Conservation (phyloP, 2,888 invertebrate species). For the Ceraclea dissimilis region DNA sequence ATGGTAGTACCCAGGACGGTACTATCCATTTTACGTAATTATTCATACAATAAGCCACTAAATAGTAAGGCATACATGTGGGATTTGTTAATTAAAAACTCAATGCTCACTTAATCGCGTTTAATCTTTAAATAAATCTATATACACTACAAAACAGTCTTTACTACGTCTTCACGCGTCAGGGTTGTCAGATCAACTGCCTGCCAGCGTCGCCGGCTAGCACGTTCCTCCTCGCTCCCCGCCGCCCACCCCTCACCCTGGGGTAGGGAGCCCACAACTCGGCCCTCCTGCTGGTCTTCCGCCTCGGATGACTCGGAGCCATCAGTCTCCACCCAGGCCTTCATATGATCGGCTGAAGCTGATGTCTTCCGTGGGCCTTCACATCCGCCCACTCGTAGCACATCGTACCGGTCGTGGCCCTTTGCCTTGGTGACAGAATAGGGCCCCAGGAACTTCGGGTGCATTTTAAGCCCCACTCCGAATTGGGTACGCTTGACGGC, state of each 20-base stretch:
- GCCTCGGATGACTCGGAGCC: background rate
- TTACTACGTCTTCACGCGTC: too few species aligned
- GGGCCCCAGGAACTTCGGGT: constrained; percentile 32
- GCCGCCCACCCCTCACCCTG: background rate
- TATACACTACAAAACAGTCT: too few species aligned
- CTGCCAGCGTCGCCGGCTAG: background rate
- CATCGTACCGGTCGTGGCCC: constrained; percentile 31
- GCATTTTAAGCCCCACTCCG: constrained; percentile 31
- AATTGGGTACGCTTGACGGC: constrained; percentile 33
- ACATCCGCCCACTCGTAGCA: constrained; percentile 27
- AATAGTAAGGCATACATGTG: too few species aligned
- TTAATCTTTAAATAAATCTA: too few species aligned
- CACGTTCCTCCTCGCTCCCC: background rate
- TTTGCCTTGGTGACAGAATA: constrained; percentile 28
- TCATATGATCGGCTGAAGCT: constrained; percentile 29
- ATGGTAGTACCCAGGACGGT: too few species aligned
- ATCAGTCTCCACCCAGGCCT: constrained; percentile 21
- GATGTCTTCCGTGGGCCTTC: constrained; percentile 29
- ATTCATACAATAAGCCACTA: too few species aligned
- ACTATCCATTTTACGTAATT: too few species aligned
- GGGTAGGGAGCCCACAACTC: constrained; percentile 1
- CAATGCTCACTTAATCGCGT: too few species aligned
- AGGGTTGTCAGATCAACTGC: background rate
- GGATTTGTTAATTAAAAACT: too few species aligned
- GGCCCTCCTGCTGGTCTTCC: constrained; percentile 1